Evolutionary conservation across 2,797 vertebrate genomes (phyloP), one percentile per base, ranked within the genome.

Genomic region (Bucorvus abyssinicus): DNA sequence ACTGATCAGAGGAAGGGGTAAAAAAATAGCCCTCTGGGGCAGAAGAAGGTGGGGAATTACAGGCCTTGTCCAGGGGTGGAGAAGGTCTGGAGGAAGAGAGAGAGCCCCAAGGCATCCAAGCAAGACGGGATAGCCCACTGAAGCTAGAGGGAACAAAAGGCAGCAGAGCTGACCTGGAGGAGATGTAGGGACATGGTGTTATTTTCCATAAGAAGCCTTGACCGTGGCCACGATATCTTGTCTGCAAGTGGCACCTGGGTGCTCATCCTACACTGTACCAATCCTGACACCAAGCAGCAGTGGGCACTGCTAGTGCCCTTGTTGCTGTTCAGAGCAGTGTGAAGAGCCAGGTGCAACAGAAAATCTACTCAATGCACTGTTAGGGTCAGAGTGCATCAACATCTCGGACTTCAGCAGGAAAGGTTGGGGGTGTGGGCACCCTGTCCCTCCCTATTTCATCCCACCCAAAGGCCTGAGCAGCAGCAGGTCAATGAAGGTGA

Each of bases 41-140:
- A 82, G 71, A 63, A 63, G 38, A 67, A 71, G 30, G 23, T 42
- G 42, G 24, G 20, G 27, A 79, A 67, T 63, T 77, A 36, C 20
- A 67, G n/a, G 4, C 16, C 14, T 59, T 8, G 15, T 29, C 29
- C 22, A 55, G 40, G 18, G 29, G 22, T 67, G 23, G 27, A 59
- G 52, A 74, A 73, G 42, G 12, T 67, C 77, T 73, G 63, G 44
- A 84, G 50, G 74, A 63, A 63, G 30, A 61, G 5, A 38, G 53
- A 32, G 32, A 77, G 3, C 1, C 17, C 12, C 2, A 12, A 63
- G n/a, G 10, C 17, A 42, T n/a, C 7, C 44, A 87, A 64, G 68
- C 0, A 1, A 73, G 24, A n/a, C 1, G 6, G 24, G 63, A 42
- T 24, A 73, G 8, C 16, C 14, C 19, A 3, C 27, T 49, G 69